phyloP scores from a whole-genome alignment of 2,797 vertebrate genomes.

The Phrynocephalus guinanensis region DNA sequence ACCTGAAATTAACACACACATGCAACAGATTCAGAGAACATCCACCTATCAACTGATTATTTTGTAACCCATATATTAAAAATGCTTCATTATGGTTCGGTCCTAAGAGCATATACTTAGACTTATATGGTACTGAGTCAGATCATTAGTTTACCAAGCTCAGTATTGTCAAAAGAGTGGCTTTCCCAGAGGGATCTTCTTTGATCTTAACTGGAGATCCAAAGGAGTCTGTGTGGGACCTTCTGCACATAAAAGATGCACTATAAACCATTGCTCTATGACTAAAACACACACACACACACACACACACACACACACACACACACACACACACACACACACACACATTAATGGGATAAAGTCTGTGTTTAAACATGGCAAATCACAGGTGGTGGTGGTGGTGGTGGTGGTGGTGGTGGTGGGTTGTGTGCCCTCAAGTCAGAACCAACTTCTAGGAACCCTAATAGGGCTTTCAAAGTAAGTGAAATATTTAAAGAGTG shows the following conservation, averaged over 20 bases:
- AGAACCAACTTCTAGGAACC: too few relatives aligned
- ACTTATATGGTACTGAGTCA: background rate
- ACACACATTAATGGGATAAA: background rate
- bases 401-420: too few relatives aligned
- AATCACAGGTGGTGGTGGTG: background rate
- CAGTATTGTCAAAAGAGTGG: background rate
- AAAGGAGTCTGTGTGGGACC: background rate
- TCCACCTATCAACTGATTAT: slow-evolving; percentile 31
- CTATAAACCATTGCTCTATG: background rate
- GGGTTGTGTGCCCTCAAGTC: too few relatives aligned
- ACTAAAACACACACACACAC: background rate
- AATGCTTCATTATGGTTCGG: slow-evolving; percentile 27
- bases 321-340: background rate
- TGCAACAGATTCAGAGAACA: slow-evolving; percentile 43
- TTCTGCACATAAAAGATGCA: background rate
- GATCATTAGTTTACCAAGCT: background rate
- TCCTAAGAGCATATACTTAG: background rate
- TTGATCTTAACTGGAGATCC: background rate
- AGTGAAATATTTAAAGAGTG: too few relatives aligned
- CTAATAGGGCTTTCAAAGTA: too few relatives aligned
- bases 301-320: background rate
- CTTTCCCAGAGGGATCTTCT: background rate
- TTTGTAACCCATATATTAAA: slow-evolving; percentile 10
- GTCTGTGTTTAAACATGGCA: background rate
- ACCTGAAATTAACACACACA: slow-evolving; percentile 48